These are phyloP conservation scores for Lasius platythorax DNA, from an alignment of 2,888 invertebrate species.

Conservation along the genomic window DNA sequence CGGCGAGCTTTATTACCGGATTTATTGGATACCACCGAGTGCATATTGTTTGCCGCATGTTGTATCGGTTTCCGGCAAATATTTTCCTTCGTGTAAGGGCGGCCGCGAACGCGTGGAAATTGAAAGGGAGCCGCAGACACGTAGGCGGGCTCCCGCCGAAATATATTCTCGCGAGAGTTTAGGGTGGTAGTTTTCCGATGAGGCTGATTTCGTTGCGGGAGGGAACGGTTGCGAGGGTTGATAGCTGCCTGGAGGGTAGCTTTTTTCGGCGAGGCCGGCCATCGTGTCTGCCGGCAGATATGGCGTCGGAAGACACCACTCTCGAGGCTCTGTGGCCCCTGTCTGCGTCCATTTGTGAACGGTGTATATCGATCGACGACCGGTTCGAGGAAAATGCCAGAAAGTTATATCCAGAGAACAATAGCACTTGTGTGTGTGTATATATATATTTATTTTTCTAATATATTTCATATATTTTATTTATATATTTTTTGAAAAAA, in stretches of 20 bases:
- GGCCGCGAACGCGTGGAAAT: constrained; percentile 71
- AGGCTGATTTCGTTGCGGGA: constrained; percentile 74
- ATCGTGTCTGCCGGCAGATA: constrained; percentile 82
- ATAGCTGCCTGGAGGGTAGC: constrained; percentile 82
- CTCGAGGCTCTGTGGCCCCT: constrained; percentile 14
- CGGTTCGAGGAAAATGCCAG: neutral
- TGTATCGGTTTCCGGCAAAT: constrained; percentile 51
- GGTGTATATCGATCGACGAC: constrained; percentile 25
- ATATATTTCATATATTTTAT: constrained; percentile 20
- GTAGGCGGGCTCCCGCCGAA: constrained; percentile 75
- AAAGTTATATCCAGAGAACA: neutral
- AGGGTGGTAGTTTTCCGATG: constrained; percentile 67
- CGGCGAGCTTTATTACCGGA: constrained; percentile 53
- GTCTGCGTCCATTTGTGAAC: constrained; percentile 10
- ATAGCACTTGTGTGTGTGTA: neutral
- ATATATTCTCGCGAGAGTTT: constrained; percentile 81
- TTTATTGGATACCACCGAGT: constrained; percentile 54
- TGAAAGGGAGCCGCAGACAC: constrained; percentile 66
- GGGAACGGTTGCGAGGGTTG: constrained; percentile 73
- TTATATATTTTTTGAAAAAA: neutral
- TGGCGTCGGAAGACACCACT: constrained; percentile 79
- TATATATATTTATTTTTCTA: constrained; percentile 1
- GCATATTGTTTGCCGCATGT: constrained; percentile 57
- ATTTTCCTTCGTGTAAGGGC: constrained; percentile 62
- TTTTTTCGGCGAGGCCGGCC: constrained; percentile 83